Evolutionary conservation across 1,140 invertebrate species (phyloP).

Genomic region (Saccostrea cuccullata): DNA sequence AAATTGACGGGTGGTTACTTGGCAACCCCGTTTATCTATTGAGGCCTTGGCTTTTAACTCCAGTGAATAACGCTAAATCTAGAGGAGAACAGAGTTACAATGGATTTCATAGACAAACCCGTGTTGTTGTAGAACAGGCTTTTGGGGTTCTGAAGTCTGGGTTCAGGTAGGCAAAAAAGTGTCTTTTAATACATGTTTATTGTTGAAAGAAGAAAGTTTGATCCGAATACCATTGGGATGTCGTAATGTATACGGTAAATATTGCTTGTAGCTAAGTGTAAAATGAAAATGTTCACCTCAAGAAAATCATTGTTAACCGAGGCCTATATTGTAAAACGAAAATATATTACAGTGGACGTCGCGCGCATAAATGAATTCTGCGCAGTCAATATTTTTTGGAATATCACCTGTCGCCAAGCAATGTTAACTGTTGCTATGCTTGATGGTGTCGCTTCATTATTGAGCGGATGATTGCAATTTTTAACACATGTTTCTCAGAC

Average conservation of each 20-base stretch:
- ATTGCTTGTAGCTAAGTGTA: no score
- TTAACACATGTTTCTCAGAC: no score
- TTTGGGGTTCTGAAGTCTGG: conserved; percentile 51
- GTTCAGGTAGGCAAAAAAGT: conserved; percentile 12
- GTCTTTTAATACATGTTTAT: neutral
- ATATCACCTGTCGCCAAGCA: no score
- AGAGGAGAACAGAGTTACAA: conserved; percentile 32
- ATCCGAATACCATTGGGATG: neutral
- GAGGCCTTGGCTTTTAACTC: conserved; percentile 45
- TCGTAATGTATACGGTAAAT: neutral
- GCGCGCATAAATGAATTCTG: no score
- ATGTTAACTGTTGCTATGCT: neutral
- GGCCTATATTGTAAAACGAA: no score
- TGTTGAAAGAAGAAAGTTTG: no score
- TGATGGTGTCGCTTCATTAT: neutral
- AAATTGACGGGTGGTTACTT: conserved; percentile 38
- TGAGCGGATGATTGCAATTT: no score
- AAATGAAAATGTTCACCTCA: no score
- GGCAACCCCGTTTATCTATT: conserved; percentile 41
- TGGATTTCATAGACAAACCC: conserved; percentile 33
- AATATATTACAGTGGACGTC: no score
- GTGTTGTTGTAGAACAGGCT: conserved; percentile 39
- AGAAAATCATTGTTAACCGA: no score
- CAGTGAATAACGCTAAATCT: conserved; percentile 11
- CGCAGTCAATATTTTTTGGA: no score